Conservation (phyloP, 2,888 invertebrate species). For the Pammene fasciana region DNA sequence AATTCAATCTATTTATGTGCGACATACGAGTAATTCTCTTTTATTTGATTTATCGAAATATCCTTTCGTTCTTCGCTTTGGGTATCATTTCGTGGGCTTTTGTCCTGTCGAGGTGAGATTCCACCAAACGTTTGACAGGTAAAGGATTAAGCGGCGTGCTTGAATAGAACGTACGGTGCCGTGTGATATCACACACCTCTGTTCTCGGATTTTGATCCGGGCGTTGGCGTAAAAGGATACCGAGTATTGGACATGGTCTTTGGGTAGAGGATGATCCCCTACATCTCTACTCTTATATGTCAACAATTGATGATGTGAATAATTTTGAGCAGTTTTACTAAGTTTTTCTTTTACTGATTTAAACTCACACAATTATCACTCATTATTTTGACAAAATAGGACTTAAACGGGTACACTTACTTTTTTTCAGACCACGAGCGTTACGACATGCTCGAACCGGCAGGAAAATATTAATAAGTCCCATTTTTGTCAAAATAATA, state of each 20-base stretch:
- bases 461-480: no score
- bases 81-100: background rate
- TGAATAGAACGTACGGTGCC: background rate
- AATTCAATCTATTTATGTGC: no score
- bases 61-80: background rate
- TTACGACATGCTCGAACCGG: no score
- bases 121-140: background rate
- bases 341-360: no score
- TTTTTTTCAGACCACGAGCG: no score
- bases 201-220: constrained; percentile 1
- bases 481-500: no score
- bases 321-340: background rate
- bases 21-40: no score
- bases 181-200: constrained; percentile 7
- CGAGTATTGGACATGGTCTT: background rate
- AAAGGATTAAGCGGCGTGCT: background rate
- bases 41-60: background rate
- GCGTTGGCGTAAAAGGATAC: background rate
- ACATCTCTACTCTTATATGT: no score
- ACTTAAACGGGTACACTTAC: no score
- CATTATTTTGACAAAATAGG: no score
- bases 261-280: background rate
- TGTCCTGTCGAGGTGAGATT: background rate
- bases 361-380: no score
- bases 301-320: no score